Evolutionary conservation across 2,113 vertebrate genomes (phyloP).

Genomic region (Guaruba guarouba): DNA sequence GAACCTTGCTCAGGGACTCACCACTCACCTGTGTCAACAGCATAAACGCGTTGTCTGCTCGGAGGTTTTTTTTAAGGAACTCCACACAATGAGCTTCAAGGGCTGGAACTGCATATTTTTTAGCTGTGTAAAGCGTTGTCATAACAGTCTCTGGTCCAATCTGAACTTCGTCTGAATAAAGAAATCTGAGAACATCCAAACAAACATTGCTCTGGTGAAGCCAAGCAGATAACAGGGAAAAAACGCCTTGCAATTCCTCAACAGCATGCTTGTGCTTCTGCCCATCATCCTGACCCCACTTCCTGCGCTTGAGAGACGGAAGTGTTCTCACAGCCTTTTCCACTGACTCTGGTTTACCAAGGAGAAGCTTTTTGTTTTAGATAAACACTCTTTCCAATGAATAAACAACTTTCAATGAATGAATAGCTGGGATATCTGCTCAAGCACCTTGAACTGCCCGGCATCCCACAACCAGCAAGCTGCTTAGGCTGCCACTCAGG

Average conservation of each 20-base stretch:
- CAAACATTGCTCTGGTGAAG: not conserved
- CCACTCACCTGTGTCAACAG: conserved; percentile 90
- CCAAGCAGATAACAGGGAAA: not conserved
- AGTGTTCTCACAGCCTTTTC: not conserved
- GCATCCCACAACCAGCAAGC: not conserved
- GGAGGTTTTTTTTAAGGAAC: conserved; percentile 95
- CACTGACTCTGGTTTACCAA: not conserved
- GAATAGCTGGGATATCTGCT: not conserved
- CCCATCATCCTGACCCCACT: not conserved
- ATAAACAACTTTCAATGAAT: not conserved
- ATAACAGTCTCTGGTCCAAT: conserved; percentile 97
- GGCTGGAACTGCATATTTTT: conserved; percentile 95
- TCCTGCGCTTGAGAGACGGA: not conserved
- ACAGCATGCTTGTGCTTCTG: not conserved
- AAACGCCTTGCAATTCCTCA: not conserved
- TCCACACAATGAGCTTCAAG: conserved; percentile 97
- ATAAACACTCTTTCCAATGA: not conserved
- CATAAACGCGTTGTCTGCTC: conserved; percentile 96
- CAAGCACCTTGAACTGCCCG: not conserved
- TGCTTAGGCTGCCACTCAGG: not conserved
- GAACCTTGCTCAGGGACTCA: not conserved
- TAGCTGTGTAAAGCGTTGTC: conserved; percentile 96
- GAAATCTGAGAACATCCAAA: conserved; percentile 77
- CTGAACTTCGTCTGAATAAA: conserved; percentile 98
- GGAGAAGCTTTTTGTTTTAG: not conserved